phyloP scores from a whole-genome alignment of 2,888 invertebrate species.

The Vannuccia rotundouncinata region DNA sequence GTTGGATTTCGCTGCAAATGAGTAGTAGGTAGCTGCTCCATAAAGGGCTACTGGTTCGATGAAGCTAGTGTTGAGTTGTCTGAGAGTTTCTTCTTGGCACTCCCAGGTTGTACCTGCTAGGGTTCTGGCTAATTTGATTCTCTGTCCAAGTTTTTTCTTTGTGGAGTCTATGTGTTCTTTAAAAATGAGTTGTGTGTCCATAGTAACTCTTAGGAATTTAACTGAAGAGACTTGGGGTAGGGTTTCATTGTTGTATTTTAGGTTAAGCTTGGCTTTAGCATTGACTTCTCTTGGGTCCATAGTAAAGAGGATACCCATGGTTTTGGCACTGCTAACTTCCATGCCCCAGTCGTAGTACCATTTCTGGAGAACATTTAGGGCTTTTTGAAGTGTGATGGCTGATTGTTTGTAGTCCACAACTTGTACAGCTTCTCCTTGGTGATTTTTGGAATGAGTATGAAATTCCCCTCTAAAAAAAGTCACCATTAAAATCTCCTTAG shows the following conservation, averaged over 20 bases:
- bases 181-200: background rate
- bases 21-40: background rate
- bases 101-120: background rate
- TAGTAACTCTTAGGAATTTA: background rate
- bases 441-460: too few relatives aligned
- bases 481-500: too few relatives aligned
- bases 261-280: constrained; percentile 3
- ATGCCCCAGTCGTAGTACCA: background rate
- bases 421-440: too few relatives aligned
- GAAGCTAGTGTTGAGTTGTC: background rate
- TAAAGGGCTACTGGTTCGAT: background rate
- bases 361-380: background rate
- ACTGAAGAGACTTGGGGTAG: background rate
- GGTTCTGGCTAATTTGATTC: background rate
- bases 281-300: background rate
- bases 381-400: background rate
- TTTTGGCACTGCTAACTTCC: background rate
- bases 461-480: too few relatives aligned
- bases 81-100: background rate
- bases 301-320: background rate
- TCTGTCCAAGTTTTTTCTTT: background rate
- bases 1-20: background rate
- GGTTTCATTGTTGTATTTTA: background rate
- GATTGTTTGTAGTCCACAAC: background rate
- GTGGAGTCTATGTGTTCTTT: background rate